Evolutionary conservation across 2,113 vertebrate genomes (phyloP).

Genomic region (Sprattus sprattus): DNA sequence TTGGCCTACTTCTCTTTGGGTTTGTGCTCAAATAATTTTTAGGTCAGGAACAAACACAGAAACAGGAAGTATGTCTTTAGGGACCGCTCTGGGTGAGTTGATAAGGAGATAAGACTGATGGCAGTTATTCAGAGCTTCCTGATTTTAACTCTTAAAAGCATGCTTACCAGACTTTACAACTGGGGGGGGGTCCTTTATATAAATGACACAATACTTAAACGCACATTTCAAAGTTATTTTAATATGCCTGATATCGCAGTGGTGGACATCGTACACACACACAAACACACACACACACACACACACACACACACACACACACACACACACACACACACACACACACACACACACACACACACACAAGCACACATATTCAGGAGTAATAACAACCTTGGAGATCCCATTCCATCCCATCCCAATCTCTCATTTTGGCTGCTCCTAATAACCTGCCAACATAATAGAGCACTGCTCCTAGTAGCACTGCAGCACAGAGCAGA

Average conservation of each 20-base stretch:
- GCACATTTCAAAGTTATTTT: neutral
- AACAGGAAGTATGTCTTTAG: neutral
- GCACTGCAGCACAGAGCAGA: neutral
- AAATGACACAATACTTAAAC: too few species aligned
- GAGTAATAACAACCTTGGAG: neutral
- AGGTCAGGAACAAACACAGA: slow-evolving; percentile 11
- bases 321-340: slow-evolving; percentile 39
- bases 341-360: slow-evolving; percentile 25
- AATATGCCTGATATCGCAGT: neutral
- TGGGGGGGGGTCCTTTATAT: too few species aligned
- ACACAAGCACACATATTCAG: slow-evolving; percentile 26
- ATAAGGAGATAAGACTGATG: slow-evolving; percentile 7
- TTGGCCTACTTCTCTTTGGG: slow-evolving; percentile 9
- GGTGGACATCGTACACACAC: neutral
- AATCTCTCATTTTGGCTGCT: neutral
- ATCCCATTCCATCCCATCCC: neutral
- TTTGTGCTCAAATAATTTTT: neutral
- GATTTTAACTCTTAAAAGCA: neutral
- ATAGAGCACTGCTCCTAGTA: neutral
- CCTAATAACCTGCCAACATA: neutral
- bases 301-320: slow-evolving; percentile 25
- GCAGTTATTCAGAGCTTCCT: slow-evolving; percentile 11
- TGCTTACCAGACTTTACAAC: neutral
- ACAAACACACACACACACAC: slow-evolving; percentile 33
- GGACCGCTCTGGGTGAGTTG: neutral